Conservation (phyloP, 1,140 invertebrate species). For the Semibalanus balanoides region DNA sequence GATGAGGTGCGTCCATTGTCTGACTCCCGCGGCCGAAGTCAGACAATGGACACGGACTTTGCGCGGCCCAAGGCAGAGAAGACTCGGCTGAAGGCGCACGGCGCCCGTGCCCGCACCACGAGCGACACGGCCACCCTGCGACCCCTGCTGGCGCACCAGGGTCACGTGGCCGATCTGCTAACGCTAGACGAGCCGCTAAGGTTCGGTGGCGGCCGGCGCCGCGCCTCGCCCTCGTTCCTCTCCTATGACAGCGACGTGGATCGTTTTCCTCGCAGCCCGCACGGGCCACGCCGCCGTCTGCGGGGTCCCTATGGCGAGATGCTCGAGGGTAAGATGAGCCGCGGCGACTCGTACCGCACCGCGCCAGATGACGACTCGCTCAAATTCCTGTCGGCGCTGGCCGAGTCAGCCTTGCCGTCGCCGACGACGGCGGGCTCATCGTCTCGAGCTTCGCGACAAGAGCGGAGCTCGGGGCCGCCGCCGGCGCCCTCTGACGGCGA, state of each 20-base stretch:
- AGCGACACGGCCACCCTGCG: neutral
- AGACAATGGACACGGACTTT: neutral
- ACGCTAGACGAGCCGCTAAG: neutral
- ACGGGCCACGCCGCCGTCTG: constrained; percentile 40
- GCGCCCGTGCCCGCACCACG: neutral
- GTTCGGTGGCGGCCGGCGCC: neutral
- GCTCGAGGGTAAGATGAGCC: constrained; percentile 66
- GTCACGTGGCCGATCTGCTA: neutral
- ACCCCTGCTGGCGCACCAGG: neutral
- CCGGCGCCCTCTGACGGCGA: neutral
- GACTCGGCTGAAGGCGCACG: neutral
- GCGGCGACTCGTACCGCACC: neutral
- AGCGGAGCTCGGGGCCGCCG: neutral
- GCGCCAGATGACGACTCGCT: neutral
- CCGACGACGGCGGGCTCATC: neutral
- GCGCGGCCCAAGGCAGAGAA: neutral
- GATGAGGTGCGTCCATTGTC: neutral
- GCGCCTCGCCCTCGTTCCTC: neutral
- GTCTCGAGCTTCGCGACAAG: too few species aligned
- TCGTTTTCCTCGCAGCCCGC: constrained; percentile 21
- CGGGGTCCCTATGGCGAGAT: constrained; percentile 66
- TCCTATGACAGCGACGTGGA: constrained; percentile 1
- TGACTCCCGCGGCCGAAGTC: neutral
- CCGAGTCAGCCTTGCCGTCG: neutral
- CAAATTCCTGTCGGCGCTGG: neutral